Base-by-base conservation (phyloP, 1,140 invertebrate species). In the Luehdorfia chinensis region DNA sequence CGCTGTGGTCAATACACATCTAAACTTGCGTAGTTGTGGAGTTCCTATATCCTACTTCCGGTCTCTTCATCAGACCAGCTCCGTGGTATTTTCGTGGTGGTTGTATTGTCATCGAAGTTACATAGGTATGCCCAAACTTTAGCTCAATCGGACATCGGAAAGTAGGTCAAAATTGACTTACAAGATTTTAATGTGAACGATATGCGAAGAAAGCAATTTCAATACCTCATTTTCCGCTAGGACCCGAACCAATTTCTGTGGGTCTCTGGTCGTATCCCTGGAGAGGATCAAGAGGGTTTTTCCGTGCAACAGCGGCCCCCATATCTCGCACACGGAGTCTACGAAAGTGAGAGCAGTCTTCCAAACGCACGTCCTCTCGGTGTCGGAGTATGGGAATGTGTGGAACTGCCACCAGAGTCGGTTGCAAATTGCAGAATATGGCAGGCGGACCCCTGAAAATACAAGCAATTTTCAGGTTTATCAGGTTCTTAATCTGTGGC, bases 301-400 rank as follows among this genome's bases (percentile, higher is more conserved):
- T 1, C 90, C 93, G 50, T 92, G 91, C n/a, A 96, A 72, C 13
- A 96, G 67, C 0, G 95, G 93, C 0, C 92, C 93, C 92, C 95
- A 96, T 36, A 97, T 92, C 87, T 97, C 95, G 1, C 91, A 89
- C 0, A 95, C 91, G 0, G 95, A 95, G 73, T 97, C 95, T 0
- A 96, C 95, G 66, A 97, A 97, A 0, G 95, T 96, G 0, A 97
- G 69, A 0, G 95, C 93, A 0, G 95, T 97, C 75, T 96, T 97
- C 81, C 96, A 96, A 9, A 95, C 91, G 48, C 94, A 94, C 2
- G 87, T 85, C 2, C 84, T 74, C 66, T 96, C 95, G 0, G 88
- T 87, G 0, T 79, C 27, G 0, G 75, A 70, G 65, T 90, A 97
- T 0, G 95, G 94, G 58, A 96, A 92, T 0, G 88, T 88, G 5